Conservation (phyloP, 53 echinoderm and acorn worm genomes). For the Temnopleurus reevesii region DNA sequence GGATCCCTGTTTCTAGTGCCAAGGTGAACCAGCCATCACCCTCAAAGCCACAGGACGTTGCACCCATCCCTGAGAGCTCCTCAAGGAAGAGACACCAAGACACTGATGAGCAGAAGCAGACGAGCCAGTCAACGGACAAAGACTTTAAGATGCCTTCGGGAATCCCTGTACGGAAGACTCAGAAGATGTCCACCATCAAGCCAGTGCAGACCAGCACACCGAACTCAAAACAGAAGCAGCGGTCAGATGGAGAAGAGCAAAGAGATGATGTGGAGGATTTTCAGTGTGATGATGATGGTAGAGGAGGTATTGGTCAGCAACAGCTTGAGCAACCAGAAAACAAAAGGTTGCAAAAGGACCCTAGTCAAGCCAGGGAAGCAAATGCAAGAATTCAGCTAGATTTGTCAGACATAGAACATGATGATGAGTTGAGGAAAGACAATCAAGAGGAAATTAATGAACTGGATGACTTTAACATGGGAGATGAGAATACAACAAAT, state of each 20-base stretch:
- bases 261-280: neutral
- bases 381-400: conserved; percentile 10
- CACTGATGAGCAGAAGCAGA: conserved; percentile 24
- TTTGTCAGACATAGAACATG: conserved; percentile 30
- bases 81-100: conserved; percentile 41
- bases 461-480: neutral
- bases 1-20: conserved; percentile 32
- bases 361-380: neutral
- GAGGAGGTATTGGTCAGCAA: neutral
- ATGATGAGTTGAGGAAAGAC: neutral
- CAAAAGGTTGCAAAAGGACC: neutral
- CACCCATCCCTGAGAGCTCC: neutral
- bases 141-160: conserved; percentile 52
- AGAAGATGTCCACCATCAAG: conserved; percentile 36
- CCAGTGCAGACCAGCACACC: conserved; percentile 53
- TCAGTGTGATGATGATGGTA: neutral
- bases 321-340: neutral
- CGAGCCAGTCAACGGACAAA: neutral
- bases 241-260: neutral
- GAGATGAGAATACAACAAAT: neutral
- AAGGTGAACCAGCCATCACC: neutral
- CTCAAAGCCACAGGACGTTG: neutral
- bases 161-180: conserved; percentile 47
- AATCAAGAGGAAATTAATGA: neutral
- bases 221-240: conserved; percentile 3